Conservation (phyloP, 2,797 vertebrate genomes). For the Helostoma temminkii region DNA sequence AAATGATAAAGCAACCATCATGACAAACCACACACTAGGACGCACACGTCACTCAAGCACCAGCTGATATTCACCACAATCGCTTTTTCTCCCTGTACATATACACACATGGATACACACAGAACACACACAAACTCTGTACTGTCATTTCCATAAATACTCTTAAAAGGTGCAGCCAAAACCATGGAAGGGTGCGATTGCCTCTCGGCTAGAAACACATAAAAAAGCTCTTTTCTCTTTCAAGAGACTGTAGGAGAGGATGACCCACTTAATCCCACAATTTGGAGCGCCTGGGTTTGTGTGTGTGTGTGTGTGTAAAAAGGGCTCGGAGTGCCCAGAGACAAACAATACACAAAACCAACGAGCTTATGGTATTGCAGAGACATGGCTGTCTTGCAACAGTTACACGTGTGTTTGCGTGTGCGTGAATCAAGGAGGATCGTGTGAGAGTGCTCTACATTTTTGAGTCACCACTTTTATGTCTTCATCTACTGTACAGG, state of each 20-base stretch:
- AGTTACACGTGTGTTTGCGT: constrained; percentile 19
- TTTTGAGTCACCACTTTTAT: constrained; percentile 41
- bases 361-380: constrained; percentile 70
- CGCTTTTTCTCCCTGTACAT: constrained; percentile 28
- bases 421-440: constrained; percentile 1
- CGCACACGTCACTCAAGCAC: constrained; percentile 28
- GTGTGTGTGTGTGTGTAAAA: constrained; percentile 46
- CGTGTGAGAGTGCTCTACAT: constrained; percentile 8
- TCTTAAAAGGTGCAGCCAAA: constrained; percentile 79
- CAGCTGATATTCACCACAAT: constrained; percentile 21
- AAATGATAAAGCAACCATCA: constrained; percentile 12
- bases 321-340: constrained; percentile 73
- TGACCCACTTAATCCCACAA: constrained; percentile 87
- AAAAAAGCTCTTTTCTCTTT: constrained; percentile 80
- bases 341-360: constrained; percentile 84
- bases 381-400: constrained; percentile 63
- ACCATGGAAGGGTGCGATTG: constrained; percentile 77
- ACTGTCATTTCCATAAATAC: constrained; percentile 80
- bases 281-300: constrained; percentile 73
- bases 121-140: constrained; percentile 51
- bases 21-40: constrained; percentile 17
- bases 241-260: constrained; percentile 82
- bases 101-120: constrained; percentile 17
- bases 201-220: constrained; percentile 75
- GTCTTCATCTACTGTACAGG: constrained; percentile 36